Conservation (phyloP, 2,888 invertebrate species). For the Netelia fuscicornis region DNA sequence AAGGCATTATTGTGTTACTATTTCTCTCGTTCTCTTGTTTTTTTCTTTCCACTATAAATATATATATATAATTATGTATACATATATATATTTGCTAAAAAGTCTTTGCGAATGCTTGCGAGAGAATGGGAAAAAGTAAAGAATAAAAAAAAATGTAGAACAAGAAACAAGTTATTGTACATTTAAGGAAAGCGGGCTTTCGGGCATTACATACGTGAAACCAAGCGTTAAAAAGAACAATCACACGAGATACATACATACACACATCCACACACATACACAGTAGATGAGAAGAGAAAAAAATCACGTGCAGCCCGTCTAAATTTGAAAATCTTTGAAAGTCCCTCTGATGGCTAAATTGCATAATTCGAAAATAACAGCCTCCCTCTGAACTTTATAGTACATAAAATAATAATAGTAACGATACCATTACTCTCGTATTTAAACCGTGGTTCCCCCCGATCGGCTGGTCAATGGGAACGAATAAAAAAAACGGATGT, state of each 20-base stretch:
- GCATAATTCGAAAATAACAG: slow-evolving; percentile 53
- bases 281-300: slow-evolving; percentile 25
- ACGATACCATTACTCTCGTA: slow-evolving; percentile 47
- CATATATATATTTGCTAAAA: slow-evolving; percentile 57
- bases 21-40: slow-evolving; percentile 14
- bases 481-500: slow-evolving; percentile 39
- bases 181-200: slow-evolving; percentile 61
- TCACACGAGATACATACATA: background rate
- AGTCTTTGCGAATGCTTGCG: slow-evolving; percentile 61
- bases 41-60: slow-evolving; percentile 35
- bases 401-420: slow-evolving; percentile 36
- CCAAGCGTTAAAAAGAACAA: slow-evolving; percentile 1
- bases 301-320: slow-evolving; percentile 38
- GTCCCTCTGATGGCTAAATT: slow-evolving; percentile 39
- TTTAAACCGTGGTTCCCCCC: slow-evolving; percentile 32
- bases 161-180: slow-evolving; percentile 45
- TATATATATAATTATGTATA: slow-evolving; percentile 43
- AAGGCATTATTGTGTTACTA: slow-evolving; percentile 49
- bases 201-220: slow-evolving; percentile 58
- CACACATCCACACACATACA: slow-evolving; percentile 30
- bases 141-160: slow-evolving; percentile 38
- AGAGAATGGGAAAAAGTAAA: slow-evolving; percentile 47
- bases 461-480: slow-evolving; percentile 28
- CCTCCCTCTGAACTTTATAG: slow-evolving; percentile 52
- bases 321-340: slow-evolving; percentile 51